Base-by-base conservation (phyloP, 2,797 vertebrate species). In the Characodon lateralis region DNA sequence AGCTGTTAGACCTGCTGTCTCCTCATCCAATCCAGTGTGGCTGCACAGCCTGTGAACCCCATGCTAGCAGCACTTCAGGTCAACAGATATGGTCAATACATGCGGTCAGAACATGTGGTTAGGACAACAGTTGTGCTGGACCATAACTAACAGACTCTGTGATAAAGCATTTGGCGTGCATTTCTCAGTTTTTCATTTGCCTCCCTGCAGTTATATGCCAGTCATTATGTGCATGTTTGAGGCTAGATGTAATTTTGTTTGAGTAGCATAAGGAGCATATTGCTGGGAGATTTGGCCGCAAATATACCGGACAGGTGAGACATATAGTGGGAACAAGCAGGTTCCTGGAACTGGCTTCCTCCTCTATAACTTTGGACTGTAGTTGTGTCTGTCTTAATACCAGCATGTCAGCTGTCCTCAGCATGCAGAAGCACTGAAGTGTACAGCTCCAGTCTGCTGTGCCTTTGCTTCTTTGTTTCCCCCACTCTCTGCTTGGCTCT, bases 1-100 rank as follows among this genome's bases (percentile, higher is more conserved):
- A 94, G 94, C 94, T 95, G 95, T 94, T 83, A 72, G 88, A 78
- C 95, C 95, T 94, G 95, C 95, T 96, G 95, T 95, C 95, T 86
- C 75, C 84, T 89, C 91, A 93, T 91, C 91, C 92, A 90, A 85
- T 94, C 93, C 94, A 93, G 92, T 89, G 92, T 88, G 88, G 85
- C 87, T 53, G 85, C 89, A 70, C 90, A 89, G 92, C 85, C 81
- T 72, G 83, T 76, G 83, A 91, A 87, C 89, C 87, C 89, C 83
- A 81, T 80, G 87, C 85, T 73, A 85, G 88, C 86, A 78, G 81
- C 85, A 76, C 91, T 90, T 80, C 90, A 90, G 94, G 93, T 93
- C 93, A 93, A 77, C 89, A 85, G 89, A 91, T 87, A 93, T 81
- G 92, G 89, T 91, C 91, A 87, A 89, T 93, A 90, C 93, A 88